Evolutionary conservation across 1,140 invertebrate genomes (phyloP).

Genomic region (Ladona fulva): DNA sequence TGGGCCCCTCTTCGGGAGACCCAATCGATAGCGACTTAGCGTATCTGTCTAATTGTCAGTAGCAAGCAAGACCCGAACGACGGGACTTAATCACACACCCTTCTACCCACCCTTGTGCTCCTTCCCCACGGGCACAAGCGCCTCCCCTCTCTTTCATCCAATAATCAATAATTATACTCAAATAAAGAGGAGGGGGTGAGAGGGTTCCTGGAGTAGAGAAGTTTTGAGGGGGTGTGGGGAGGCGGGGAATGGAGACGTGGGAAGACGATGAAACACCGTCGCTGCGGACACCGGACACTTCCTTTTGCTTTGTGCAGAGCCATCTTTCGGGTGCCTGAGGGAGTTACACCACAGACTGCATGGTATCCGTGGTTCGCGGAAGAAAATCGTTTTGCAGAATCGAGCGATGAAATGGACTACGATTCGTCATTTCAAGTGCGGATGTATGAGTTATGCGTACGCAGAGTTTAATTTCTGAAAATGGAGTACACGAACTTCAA

Average conservation of each 20-base stretch:
- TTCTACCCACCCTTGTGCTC: conserved; percentile 15
- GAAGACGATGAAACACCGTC: neutral
- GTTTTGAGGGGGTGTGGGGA: neutral
- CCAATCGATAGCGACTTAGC: conserved; percentile 24
- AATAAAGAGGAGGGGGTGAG: conserved; percentile 12
- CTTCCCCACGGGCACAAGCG: conserved; percentile 16
- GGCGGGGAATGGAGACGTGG: neutral
- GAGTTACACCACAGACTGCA: no score
- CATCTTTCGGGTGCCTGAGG: no score
- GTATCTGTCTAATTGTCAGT: conserved; percentile 29
- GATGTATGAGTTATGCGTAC: no score
- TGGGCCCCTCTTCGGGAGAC: conserved; percentile 23
- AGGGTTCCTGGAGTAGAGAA: neutral
- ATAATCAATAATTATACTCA: conserved; percentile 17
- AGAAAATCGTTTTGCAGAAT: no score
- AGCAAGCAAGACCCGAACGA: conserved; percentile 24
- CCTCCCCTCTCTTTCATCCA: conserved; percentile 30
- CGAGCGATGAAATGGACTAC: no score
- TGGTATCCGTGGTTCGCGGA: no score
- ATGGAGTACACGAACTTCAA: no score
- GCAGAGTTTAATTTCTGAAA: no score
- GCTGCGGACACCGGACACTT: no score
- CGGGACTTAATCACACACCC: conserved; percentile 27
- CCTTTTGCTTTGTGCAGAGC: no score
- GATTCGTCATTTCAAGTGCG: no score